phyloP scores from a whole-genome alignment of 2,888 invertebrate species.

The Candidula unifasciata region DNA sequence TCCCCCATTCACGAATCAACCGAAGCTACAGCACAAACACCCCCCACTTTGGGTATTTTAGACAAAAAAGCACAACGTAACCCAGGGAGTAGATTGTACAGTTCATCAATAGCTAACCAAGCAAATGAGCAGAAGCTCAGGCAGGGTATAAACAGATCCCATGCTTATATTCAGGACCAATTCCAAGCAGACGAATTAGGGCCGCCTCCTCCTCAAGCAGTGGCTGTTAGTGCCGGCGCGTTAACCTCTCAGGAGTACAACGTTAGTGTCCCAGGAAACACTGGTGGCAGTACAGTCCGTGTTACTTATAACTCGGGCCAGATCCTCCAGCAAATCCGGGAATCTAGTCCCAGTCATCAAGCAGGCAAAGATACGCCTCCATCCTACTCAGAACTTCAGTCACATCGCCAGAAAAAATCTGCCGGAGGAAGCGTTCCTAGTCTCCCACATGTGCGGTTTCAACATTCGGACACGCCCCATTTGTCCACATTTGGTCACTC shows the following conservation, averaged over 20 bases:
- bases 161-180: background rate
- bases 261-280: background rate
- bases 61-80: background rate
- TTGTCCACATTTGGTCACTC: background rate
- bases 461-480: background rate
- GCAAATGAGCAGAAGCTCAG: constrained; percentile 12
- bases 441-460: background rate
- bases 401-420: constrained; percentile 7
- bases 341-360: background rate
- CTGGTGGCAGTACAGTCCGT: constrained; percentile 2
- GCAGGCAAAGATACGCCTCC: constrained; percentile 42
- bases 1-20: background rate
- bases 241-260: constrained; percentile 23
- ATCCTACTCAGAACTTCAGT: constrained; percentile 35
- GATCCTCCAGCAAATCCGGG: background rate
- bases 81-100: background rate
- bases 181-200: constrained; percentile 42
- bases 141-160: background rate
- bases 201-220: constrained; percentile 38
- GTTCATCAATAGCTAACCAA: background rate
- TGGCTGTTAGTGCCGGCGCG: background rate
- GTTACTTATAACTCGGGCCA: background rate
- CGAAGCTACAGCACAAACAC: background rate
- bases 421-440: background rate
- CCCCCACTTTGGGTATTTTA: background rate